phyloP scores from a whole-genome alignment of 2,888 invertebrate species.

The Belgica antarctica region DNA sequence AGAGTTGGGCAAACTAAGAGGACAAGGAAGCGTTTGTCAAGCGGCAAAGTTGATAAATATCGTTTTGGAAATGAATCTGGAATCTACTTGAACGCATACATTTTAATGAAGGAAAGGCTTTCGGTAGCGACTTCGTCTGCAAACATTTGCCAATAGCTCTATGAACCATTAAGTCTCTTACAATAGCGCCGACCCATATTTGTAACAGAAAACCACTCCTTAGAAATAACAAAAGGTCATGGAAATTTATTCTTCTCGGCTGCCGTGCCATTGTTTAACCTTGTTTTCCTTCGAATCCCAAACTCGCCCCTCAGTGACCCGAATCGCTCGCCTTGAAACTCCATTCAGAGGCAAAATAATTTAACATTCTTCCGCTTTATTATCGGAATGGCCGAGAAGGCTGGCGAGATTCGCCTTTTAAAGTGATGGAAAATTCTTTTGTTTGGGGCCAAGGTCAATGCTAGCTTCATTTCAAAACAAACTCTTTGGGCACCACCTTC shows the following conservation, averaged over 20 bases:
- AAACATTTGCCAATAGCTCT: neutral
- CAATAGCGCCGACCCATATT: neutral
- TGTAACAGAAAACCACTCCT: neutral
- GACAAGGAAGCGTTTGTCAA: constrained; percentile 15
- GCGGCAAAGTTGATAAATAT: neutral
- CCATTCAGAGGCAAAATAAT: no score
- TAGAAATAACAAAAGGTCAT: neutral
- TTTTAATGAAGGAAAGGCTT: neutral
- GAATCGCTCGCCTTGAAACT: neutral
- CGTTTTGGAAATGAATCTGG: neutral
- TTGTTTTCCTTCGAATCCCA: no score
- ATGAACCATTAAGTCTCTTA: neutral
- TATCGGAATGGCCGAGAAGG: no score
- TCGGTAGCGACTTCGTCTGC: neutral
- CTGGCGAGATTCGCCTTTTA: no score
- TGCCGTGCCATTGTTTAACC: no score
- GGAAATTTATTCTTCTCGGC: no score
- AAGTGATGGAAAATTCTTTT: no score
- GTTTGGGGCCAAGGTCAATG: no score
- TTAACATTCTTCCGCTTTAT: no score
- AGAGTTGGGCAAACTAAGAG: neutral
- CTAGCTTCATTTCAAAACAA: no score
- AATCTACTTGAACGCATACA: neutral
- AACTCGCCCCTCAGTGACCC: neutral
- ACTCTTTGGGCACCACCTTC: no score